A percentile compares a stretch with the other conserved stretches of the same genome.
These are phyloP conservation scores for Asteroscopus sphinx DNA, from an alignment of 2,888 invertebrate genomes.

Conservation along the genomic window DNA sequence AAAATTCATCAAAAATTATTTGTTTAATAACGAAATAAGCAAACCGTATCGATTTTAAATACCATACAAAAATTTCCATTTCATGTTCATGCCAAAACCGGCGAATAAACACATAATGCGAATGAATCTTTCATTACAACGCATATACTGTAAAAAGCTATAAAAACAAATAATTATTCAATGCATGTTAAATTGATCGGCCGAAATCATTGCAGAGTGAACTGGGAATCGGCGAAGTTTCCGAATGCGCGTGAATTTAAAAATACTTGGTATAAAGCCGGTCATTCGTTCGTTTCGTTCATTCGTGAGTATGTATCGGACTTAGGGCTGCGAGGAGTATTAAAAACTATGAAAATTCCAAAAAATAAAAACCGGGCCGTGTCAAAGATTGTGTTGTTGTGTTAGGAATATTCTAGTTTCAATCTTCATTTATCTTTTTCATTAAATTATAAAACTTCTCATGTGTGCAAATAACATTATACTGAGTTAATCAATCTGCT, in stretches of 20 bases:
- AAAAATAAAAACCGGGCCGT: too few relatives aligned
- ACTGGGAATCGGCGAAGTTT: constrained; percentile 34
- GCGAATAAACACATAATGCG: not conserved
- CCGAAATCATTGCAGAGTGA: constrained; percentile 31
- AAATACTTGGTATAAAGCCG: constrained; percentile 64
- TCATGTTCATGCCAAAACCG: not conserved
- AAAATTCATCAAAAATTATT: too few relatives aligned
- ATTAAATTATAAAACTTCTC: not conserved
- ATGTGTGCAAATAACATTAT: not conserved
- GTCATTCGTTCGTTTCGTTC: constrained; percentile 61
- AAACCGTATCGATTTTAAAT: not conserved
- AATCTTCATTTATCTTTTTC: too few relatives aligned
- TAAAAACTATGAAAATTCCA: not conserved
- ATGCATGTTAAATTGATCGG: constrained; percentile 36
- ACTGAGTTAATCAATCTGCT: not conserved
- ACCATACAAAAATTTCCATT: not conserved
- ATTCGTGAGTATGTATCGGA: constrained; percentile 56
- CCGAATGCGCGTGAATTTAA: constrained; percentile 61
- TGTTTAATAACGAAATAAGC: too few relatives aligned
- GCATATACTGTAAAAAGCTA: not conserved
- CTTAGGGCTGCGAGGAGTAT: constrained; percentile 56
- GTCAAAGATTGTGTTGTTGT: too few relatives aligned
- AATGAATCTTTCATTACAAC: not conserved
- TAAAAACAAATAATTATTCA: constrained; percentile 29
- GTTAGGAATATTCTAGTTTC: too few relatives aligned